Conservation (phyloP, 37 sponge, comb jelly and placozoan species). For the Halisarca cf. caerulea region DNA sequence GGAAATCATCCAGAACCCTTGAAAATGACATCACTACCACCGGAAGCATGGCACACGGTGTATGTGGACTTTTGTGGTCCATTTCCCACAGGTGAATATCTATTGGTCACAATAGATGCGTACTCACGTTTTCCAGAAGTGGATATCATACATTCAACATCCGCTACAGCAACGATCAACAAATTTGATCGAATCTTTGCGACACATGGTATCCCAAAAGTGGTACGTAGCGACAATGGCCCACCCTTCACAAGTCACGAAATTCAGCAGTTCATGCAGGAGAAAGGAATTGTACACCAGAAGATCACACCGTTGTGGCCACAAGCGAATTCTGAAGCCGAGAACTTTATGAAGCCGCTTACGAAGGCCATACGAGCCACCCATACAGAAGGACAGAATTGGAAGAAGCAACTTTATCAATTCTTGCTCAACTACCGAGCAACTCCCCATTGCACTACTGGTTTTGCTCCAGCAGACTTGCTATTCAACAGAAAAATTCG, state of each 20-base stretch:
- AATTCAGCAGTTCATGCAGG: slow-evolving; percentile 27
- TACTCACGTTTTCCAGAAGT: slow-evolving; percentile 38
- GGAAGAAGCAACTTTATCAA: background rate
- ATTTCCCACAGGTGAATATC: slow-evolving; percentile 53
- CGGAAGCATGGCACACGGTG: background rate
- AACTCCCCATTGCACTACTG: slow-evolving; percentile 42
- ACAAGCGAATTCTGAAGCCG: slow-evolving; percentile 53
- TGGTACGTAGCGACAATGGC: slow-evolving; percentile 45
- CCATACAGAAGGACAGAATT: slow-evolving; percentile 34
- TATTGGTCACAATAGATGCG: slow-evolving; percentile 55
- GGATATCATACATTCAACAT: slow-evolving; percentile 21
- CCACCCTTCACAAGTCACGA: slow-evolving; percentile 39
- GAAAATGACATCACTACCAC: background rate
- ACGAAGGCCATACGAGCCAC: slow-evolving; percentile 47
- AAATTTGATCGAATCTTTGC: slow-evolving; percentile 49
- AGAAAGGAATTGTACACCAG: slow-evolving; percentile 36
- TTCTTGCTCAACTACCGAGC: slow-evolving; percentile 1
- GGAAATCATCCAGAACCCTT: background rate
- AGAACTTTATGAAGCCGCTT: background rate
- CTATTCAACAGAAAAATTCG: slow-evolving; percentile 28
- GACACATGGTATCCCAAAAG: slow-evolving; percentile 39
- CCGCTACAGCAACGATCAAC: slow-evolving; percentile 41
- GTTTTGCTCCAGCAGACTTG: slow-evolving; percentile 24
- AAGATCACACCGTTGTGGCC: slow-evolving; percentile 43
- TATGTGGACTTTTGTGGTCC: slow-evolving; percentile 48